A percentile compares a stretch with the other conserved stretches of the same genome.
Conservation (phyloP, 2,888 invertebrate species). For the Zygothrica quintamaculata region DNA sequence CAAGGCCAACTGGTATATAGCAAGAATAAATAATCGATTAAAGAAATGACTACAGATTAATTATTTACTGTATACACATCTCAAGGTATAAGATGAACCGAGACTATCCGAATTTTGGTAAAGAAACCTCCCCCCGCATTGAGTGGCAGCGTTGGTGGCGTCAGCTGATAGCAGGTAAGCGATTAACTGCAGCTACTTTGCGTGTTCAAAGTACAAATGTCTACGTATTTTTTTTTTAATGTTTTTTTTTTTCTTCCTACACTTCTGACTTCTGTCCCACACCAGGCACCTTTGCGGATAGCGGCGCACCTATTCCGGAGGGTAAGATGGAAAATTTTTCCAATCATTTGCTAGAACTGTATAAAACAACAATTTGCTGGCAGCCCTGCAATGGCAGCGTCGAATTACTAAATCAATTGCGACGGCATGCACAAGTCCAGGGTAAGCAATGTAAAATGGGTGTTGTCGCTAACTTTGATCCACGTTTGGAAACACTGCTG, state of each 20-base stretch:
- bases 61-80: too few relatives aligned
- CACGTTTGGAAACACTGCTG: constrained; percentile 89
- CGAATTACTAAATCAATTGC: constrained; percentile 87
- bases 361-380: constrained; percentile 91
- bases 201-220: constrained; percentile 35
- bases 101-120: constrained; percentile 93
- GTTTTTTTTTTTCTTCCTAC: too few relatives aligned
- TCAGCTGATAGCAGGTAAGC: constrained; percentile 82
- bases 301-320: constrained; percentile 80
- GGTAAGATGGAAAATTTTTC: constrained; percentile 86
- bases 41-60: too few relatives aligned
- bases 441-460: constrained; percentile 86
- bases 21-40: too few relatives aligned
- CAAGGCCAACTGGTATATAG: constrained; percentile 88
- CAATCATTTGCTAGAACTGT: constrained; percentile 88
- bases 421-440: constrained; percentile 51
- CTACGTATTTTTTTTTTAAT: constrained; percentile 24
- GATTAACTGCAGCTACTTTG: constrained; percentile 29
- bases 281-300: constrained; percentile 82
- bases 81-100: constrained; percentile 86
- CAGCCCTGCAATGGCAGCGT: constrained; percentile 87
- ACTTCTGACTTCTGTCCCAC: constrained; percentile 1
- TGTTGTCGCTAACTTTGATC: constrained; percentile 95
- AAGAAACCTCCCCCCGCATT: constrained; percentile 86
- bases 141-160: constrained; percentile 94